Percentiles rank a stretch among this genome's conserved stretches.
Evolutionary conservation across 2,888 invertebrate genomes (phyloP).

Genomic region (Epirrhoe tristata): DNA sequence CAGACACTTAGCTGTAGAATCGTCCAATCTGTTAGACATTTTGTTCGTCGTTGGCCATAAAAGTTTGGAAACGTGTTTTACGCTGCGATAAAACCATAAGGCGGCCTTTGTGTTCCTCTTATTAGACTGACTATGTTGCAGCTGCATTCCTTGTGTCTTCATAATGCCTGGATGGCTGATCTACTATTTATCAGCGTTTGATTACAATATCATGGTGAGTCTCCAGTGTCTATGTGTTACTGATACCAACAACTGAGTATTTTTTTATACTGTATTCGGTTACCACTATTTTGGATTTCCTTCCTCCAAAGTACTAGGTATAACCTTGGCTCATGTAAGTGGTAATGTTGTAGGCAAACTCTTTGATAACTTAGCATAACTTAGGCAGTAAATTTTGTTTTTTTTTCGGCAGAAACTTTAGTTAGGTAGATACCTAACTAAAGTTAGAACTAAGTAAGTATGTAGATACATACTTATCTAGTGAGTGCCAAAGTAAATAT

Average conservation of each 20-base stretch:
- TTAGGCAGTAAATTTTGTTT: too few relatives aligned
- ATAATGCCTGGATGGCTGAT: not conserved
- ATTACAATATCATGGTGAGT: not conserved
- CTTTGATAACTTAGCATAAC: too few relatives aligned
- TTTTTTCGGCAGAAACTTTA: too few relatives aligned
- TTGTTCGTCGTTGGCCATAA: conserved; percentile 43
- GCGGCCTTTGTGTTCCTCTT: conserved; percentile 30
- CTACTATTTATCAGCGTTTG: not conserved
- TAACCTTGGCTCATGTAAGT: too few relatives aligned
- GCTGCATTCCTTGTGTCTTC: not conserved
- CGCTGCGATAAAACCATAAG: conserved; percentile 37
- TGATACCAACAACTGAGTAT: not conserved
- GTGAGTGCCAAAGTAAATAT: too few relatives aligned
- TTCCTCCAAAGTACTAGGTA: too few relatives aligned
- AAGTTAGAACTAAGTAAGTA: too few relatives aligned
- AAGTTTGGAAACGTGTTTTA: conserved; percentile 45
- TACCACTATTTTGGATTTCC: too few relatives aligned
- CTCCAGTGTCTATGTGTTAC: not conserved
- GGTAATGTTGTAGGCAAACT: too few relatives aligned
- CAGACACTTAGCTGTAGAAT: conserved; percentile 51
- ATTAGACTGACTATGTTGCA: conserved; percentile 7
- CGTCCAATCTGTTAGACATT: conserved; percentile 56
- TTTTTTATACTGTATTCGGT: too few relatives aligned
- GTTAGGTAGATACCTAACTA: too few relatives aligned
- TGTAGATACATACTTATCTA: too few relatives aligned